phyloP scores from a whole-genome alignment of 2,113 vertebrate species.

The Nycticorax nycticorax region DNA sequence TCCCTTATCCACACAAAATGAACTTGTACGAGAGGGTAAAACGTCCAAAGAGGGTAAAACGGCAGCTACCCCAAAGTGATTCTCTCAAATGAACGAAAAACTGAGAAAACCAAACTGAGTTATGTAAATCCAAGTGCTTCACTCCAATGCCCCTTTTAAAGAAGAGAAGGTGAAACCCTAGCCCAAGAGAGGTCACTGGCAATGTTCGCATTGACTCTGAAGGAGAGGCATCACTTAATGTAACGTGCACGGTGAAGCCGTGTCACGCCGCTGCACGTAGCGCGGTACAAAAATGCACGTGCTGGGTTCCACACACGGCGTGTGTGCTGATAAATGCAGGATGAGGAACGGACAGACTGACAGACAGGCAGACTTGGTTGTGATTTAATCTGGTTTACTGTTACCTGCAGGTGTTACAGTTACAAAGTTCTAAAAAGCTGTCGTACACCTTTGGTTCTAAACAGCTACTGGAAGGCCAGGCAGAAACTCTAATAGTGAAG shows the following conservation, averaged over 20 bases:
- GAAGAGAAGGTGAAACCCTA: background rate
- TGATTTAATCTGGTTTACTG: conserved; percentile 8
- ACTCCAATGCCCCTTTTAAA: background rate
- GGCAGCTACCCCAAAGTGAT: background rate
- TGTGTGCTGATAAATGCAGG: background rate
- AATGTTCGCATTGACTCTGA: background rate
- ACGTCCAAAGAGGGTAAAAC: background rate
- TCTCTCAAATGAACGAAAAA: background rate
- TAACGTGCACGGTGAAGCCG: background rate
- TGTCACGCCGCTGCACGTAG: background rate
- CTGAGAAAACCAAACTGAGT: background rate
- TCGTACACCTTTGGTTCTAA: background rate
- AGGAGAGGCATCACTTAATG: background rate
- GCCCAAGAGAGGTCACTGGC: background rate
- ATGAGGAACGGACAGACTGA: background rate
- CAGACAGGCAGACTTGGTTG: background rate
- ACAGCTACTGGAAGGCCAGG: background rate
- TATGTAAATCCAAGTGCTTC: background rate
- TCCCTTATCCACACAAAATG: background rate
- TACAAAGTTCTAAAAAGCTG: conserved; percentile 7
- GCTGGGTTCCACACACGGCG: background rate
- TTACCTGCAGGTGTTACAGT: background rate
- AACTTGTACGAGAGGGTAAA: background rate
- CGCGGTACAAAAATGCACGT: background rate
- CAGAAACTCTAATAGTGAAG: background rate